A percentile compares a stretch with the other conserved stretches of the same genome.
These are phyloP conservation scores for Haemorhous mexicanus DNA, from an alignment of 2,113 vertebrate species.

Conservation along the genomic window DNA sequence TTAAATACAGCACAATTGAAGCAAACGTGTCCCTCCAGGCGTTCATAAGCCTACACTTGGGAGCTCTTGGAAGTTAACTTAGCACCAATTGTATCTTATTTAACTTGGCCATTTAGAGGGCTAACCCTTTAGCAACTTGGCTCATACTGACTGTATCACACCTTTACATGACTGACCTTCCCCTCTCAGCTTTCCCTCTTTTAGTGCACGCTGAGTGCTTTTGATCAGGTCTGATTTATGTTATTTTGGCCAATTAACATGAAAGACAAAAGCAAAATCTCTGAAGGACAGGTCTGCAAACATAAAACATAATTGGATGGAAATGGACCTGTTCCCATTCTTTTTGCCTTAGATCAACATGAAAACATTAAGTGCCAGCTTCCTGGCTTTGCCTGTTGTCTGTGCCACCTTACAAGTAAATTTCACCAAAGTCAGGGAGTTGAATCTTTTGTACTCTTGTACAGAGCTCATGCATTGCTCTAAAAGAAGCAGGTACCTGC, in stretches of 20 bases:
- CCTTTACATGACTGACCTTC: constrained; percentile 56
- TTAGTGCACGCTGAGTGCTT: not conserved
- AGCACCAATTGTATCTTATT: constrained; percentile 64
- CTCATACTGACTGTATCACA: constrained; percentile 56
- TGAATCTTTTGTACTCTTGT: not conserved
- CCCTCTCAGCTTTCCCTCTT: constrained; percentile 15
- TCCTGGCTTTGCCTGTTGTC: not conserved
- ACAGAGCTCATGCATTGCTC: not conserved
- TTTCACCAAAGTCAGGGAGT: not conserved
- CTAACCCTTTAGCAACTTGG: constrained; percentile 66
- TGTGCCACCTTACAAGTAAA: not conserved
- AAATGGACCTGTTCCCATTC: not conserved
- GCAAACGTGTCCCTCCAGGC: constrained; percentile 53
- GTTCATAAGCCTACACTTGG: constrained; percentile 36
- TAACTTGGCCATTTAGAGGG: constrained; percentile 64
- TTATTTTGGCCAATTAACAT: constrained; percentile 47
- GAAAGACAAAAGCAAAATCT: constrained; percentile 56
- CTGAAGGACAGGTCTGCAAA: constrained; percentile 1
- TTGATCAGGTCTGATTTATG: constrained; percentile 36
- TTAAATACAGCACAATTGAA: constrained; percentile 63
- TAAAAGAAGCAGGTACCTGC: not conserved
- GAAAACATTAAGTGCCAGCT: not conserved
- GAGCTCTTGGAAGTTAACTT: constrained; percentile 65
- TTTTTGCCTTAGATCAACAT: not conserved
- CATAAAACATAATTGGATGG: constrained; percentile 43